These are phyloP conservation scores for Helicolenus hilgendorfi DNA, from an alignment of 2,797 vertebrate species.

Conservation along the genomic window DNA sequence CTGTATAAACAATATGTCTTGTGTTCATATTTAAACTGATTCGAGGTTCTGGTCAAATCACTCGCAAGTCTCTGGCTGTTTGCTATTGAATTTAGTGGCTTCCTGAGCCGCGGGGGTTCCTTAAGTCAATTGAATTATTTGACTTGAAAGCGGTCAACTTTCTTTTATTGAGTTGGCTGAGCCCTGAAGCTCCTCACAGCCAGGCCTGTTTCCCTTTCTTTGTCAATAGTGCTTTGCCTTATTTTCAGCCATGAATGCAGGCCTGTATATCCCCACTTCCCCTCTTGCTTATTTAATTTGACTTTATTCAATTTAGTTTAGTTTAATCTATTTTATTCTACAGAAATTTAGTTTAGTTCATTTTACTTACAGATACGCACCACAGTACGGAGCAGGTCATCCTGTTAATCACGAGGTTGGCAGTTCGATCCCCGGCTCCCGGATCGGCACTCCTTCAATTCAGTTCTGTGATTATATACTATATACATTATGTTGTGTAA, in stretches of 20 bases:
- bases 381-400: too few relatives aligned
- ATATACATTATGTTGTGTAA: neutral
- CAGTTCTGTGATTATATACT: neutral
- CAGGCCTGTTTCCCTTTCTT: conserved; percentile 65
- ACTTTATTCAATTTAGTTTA: neutral
- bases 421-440: too few relatives aligned
- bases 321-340: neutral
- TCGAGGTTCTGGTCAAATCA: conserved; percentile 72
- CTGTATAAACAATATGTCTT: conserved; percentile 38
- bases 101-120: conserved; percentile 82
- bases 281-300: neutral
- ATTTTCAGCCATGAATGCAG: conserved; percentile 46
- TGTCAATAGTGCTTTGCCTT: conserved; percentile 77
- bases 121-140: conserved; percentile 87
- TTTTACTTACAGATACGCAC: conserved; percentile 4
- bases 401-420: too few relatives aligned
- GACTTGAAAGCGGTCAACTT: conserved; percentile 86
- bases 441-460: too few relatives aligned
- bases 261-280: neutral
- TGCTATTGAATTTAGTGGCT: conserved; percentile 78
- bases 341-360: neutral
- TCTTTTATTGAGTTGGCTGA: conserved; percentile 85
- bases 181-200: conserved; percentile 65
- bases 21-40: conserved; percentile 73
- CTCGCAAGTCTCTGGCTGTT: conserved; percentile 73